Conservation (phyloP, 2,113 vertebrate species). For the Tychaedon coryphoeus region DNA sequence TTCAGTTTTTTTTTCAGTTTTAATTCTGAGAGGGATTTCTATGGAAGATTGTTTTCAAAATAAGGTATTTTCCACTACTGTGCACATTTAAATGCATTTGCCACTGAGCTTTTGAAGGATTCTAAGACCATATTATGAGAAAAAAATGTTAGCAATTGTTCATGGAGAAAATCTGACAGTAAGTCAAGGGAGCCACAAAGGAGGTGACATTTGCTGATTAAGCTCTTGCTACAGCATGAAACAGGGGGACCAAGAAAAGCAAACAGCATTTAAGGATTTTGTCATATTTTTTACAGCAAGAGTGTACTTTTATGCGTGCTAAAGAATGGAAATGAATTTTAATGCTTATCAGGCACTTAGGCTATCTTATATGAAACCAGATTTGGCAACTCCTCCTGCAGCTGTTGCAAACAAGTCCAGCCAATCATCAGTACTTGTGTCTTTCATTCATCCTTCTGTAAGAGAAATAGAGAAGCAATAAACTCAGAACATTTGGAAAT, state of each 20-base stretch:
- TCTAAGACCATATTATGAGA: background rate
- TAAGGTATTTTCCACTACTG: background rate
- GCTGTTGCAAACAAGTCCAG: conserved; percentile 66
- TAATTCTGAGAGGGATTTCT: background rate
- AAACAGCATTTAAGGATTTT: conserved; percentile 14
- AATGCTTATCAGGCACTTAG: conserved; percentile 45
- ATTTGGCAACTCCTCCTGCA: conserved; percentile 59
- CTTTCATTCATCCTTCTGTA: conserved; percentile 52
- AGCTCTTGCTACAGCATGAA: background rate
- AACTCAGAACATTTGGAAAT: conserved; percentile 43
- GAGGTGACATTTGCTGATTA: background rate
- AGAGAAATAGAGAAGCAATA: conserved; percentile 49
- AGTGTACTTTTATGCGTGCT: conserved; percentile 1
- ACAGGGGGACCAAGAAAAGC: conserved; percentile 13
- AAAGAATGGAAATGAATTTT: conserved; percentile 60
- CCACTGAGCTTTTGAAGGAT: background rate
- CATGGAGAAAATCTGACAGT: background rate
- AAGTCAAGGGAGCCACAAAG: conserved; percentile 4
- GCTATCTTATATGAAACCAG: conserved; percentile 53
- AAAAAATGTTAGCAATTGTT: background rate
- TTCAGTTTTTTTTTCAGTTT: background rate
- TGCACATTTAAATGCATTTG: background rate
- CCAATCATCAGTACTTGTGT: conserved; percentile 63
- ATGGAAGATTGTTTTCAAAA: background rate
- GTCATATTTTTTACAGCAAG: background rate